phyloP scores from a whole-genome alignment of 2,113 vertebrate species.

The Telmatochromis sp. region DNA sequence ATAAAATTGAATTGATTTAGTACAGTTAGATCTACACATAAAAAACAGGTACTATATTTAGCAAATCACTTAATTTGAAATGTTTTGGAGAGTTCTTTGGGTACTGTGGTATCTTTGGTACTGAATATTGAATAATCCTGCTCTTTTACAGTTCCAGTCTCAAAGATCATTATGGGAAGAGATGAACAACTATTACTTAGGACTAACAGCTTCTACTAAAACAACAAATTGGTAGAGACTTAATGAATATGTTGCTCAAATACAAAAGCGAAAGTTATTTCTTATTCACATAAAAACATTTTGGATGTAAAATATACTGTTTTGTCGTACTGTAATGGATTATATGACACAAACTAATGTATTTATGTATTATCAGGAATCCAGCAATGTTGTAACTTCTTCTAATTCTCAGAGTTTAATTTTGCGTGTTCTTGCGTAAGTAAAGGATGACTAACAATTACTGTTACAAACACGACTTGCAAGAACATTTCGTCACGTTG shows the following conservation, averaged over 20 bases:
- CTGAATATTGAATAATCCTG: neutral
- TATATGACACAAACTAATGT: neutral
- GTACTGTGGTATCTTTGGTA: neutral
- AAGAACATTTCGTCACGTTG: neutral
- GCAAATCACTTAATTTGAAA: neutral
- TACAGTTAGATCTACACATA: neutral
- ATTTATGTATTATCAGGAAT: neutral
- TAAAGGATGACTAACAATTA: neutral
- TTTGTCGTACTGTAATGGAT: neutral
- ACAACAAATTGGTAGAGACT: neutral
- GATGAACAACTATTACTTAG: neutral
- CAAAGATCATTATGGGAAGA: neutral
- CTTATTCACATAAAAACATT: neutral
- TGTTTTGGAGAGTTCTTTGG: neutral
- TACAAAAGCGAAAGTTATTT: neutral
- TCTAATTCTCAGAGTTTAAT: neutral
- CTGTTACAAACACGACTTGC: neutral
- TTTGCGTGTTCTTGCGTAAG: neutral
- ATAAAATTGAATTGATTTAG: neutral
- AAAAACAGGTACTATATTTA: neutral
- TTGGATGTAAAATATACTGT: neutral
- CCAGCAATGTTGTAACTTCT: neutral
- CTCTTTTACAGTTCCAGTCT: neutral
- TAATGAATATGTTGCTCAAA: neutral
- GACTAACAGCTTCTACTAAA: neutral